Base-by-base conservation (phyloP, 2,888 invertebrate species). In the Chymomyza fuscimana region DNA sequence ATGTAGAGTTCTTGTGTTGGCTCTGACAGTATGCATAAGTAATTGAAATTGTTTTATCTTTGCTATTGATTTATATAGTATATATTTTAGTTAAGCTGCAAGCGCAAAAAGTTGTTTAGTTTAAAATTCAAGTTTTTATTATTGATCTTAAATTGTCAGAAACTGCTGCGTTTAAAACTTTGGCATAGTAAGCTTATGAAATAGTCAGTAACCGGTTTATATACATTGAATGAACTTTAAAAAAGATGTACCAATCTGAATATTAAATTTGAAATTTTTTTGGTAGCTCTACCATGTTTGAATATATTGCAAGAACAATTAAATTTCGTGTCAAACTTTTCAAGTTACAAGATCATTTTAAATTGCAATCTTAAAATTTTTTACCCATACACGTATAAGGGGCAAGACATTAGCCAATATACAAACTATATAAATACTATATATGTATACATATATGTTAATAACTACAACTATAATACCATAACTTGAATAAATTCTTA, bases 401-500 rank as follows among this genome's bases (percentile, higher is more conserved):
- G 46, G 19, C 25, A 62, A 50, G 52, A 63, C 52, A 63, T 63
- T 36, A 73, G 46, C 22, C 54, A 54, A 54, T 54, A 54, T 54
- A 54, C 22, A 19, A 22, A 54, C 22, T 69, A 73, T 70, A 70
- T 50, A 70, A 58, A 70, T 63, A 29, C 59, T 70, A 75, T 70
- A 68, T 67, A 72, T 74, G 66, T 63, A 65, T 60, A 72, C 32
- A 59, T 46, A 19, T 51, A 70, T 32, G 67, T 40, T 73, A 63
- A 68, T 73, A 70, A 70, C 65, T 61, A 70, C 63, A 62, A 4
- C 65, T 66, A 51, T 25, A 70, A 58, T 52, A 76, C 63, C 16
- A 73, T 76, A 76, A 73, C 73, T 68, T 71, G 67, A 77, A 77
- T 67, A 77, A 77, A 69, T 69, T 65, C 70, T 66, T 73, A 59